A percentile compares a stretch with the other conserved stretches of the same genome.
These are phyloP conservation scores for Pygocentrus nattereri DNA, from an alignment of 2,797 vertebrate species.

Conservation along the genomic window DNA sequence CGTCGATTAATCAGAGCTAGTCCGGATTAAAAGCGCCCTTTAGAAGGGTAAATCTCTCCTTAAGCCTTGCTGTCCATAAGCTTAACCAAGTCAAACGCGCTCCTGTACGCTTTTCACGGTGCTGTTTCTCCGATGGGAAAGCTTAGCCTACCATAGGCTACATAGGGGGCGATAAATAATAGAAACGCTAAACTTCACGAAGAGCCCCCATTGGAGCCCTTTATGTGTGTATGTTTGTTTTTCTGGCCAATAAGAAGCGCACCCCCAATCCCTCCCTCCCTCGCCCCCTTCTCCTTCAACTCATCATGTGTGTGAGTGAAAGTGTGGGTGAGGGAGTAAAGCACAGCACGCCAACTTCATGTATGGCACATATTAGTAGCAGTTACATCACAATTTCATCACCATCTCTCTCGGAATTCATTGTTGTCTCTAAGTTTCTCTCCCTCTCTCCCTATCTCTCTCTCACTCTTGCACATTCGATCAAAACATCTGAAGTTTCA, in stretches of 20 bases:
- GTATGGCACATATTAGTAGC: slow-evolving; percentile 83
- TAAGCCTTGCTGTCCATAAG: slow-evolving; percentile 41
- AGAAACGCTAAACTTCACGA: slow-evolving; percentile 26
- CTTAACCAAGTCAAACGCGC: slow-evolving; percentile 15
- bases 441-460: slow-evolving; percentile 68
- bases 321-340: slow-evolving; percentile 61
- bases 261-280: neutral
- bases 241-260: slow-evolving; percentile 18
- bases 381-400: slow-evolving; percentile 88
- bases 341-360: slow-evolving; percentile 82
- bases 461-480: slow-evolving; percentile 72
- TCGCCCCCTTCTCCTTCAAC: neutral
- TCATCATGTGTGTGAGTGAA: slow-evolving; percentile 48
- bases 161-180: slow-evolving; percentile 39
- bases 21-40: slow-evolving; percentile 40
- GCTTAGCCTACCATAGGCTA: slow-evolving; percentile 7
- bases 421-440: slow-evolving; percentile 83
- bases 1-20: slow-evolving; percentile 52
- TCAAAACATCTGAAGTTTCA: slow-evolving; percentile 75
- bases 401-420: slow-evolving; percentile 83
- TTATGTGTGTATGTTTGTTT: slow-evolving; percentile 39
- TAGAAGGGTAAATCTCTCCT: slow-evolving; percentile 38
- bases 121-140: slow-evolving; percentile 20
- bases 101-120: neutral
- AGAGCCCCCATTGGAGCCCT: slow-evolving; percentile 23